Conservation (phyloP, 2,888 invertebrate species). For the Pseudoips prasinana region DNA sequence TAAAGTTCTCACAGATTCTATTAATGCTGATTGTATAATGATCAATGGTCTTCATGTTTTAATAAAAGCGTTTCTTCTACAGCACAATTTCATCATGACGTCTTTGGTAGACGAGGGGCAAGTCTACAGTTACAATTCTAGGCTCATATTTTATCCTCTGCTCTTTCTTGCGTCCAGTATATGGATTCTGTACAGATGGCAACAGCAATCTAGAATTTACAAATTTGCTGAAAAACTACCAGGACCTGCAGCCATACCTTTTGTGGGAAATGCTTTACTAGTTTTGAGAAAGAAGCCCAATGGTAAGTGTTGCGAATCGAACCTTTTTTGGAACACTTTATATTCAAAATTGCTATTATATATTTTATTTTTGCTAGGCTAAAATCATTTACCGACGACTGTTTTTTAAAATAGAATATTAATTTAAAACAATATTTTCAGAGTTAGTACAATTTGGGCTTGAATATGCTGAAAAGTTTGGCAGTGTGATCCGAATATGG, state of each 20-base stretch:
- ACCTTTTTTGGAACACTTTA: too few relatives aligned
- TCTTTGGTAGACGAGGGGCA: constrained; percentile 31
- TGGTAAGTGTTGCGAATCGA: too few relatives aligned
- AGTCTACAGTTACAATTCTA: constrained; percentile 30
- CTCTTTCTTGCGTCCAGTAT: constrained; percentile 50
- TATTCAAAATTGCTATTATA: too few relatives aligned
- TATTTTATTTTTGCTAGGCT: too few relatives aligned
- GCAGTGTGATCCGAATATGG: constrained; percentile 58
- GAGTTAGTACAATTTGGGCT: constrained; percentile 26
- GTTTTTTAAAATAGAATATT: too few relatives aligned
- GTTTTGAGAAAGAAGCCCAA: constrained; percentile 83
- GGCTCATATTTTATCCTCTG: constrained; percentile 54
- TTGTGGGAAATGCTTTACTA: constrained; percentile 87
- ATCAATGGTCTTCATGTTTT: constrained; percentile 6
- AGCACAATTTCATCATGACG: too few relatives aligned
- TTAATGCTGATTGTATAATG: not conserved
- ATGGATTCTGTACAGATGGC: constrained; percentile 69
- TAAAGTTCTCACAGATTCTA: too few relatives aligned
- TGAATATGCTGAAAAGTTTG: constrained; percentile 23
- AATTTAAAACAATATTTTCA: too few relatives aligned
- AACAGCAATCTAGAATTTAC: constrained; percentile 72
- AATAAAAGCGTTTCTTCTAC: too few relatives aligned
- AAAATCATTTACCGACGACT: too few relatives aligned
- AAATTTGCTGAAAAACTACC: constrained; percentile 86
- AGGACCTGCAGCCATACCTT: constrained; percentile 84